Evolutionary conservation across 2,888 invertebrate species (phyloP).

Genomic region (Agrotis segetum): DNA sequence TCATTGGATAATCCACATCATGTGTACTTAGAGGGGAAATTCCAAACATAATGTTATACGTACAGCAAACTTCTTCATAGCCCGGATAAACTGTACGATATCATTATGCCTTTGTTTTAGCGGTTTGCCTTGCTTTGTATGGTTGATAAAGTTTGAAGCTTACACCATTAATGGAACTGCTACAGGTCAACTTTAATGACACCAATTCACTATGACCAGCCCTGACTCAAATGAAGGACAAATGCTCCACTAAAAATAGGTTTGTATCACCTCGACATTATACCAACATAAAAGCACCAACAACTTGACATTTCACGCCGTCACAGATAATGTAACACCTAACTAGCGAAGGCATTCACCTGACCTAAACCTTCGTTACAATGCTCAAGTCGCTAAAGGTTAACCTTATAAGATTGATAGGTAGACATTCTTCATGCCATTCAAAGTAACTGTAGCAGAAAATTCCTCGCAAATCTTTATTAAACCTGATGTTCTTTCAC

Average conservation of each 20-base stretch:
- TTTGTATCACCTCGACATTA: conserved; percentile 68
- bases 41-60: conserved; percentile 34
- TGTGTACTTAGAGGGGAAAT: conserved; percentile 42
- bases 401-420: conserved; percentile 51
- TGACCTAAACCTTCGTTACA: conserved; percentile 49
- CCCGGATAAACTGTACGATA: conserved; percentile 16
- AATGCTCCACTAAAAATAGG: conserved; percentile 62
- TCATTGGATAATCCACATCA: conserved; percentile 49
- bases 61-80: conserved; percentile 40
- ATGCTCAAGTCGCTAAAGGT: conserved; percentile 47
- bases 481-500: conserved; percentile 32
- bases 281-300: conserved; percentile 56
- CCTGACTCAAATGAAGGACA: conserved; percentile 40
- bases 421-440: conserved; percentile 37
- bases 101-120: conserved; percentile 21
- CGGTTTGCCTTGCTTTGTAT: conserved; percentile 18
- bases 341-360: conserved; percentile 53
- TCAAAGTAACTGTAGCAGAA: conserved; percentile 42
- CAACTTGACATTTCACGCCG: conserved; percentile 71
- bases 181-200: conserved; percentile 46
- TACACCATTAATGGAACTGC: conserved; percentile 28
- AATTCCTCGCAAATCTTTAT: conserved; percentile 36
- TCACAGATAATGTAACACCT: conserved; percentile 64
- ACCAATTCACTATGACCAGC: conserved; percentile 30
- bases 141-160: conserved; percentile 32